Base-by-base conservation (phyloP, 2,113 vertebrate genomes). In the Mustela lutreola region DNA sequence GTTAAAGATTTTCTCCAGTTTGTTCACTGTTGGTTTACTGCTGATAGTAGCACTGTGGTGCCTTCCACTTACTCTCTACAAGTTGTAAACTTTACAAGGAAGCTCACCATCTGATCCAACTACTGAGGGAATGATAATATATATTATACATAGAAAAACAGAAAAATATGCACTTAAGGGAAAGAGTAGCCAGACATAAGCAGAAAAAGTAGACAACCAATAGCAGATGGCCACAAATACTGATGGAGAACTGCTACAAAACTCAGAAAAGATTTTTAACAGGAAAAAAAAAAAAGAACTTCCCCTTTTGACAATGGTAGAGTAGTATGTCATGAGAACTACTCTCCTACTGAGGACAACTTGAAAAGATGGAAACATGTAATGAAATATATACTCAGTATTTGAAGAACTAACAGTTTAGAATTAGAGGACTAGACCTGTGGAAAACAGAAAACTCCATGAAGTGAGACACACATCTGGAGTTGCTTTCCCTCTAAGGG, bases 311-410 rank as follows among this genome's bases (percentile, higher is more conserved):
- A 62, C 63, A 80, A 65, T 65, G 11, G 42, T 36, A 84, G 28
- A 56, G 12, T 58, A 48, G 12, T 58, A 31, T 36, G 4, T 60
- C 71, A 92, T 84, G 84, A 88, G 36, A 92, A 73, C 16, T 45
- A 96, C 8, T 3, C 53, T 84, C 19, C 36, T n/a, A 79, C 16
- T 86, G 22, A 94, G 42, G 36, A 82, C 14, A 94, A 70, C 24
- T 92, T 42, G 39, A 97, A 88, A 78, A 91, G n/a, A 26, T 88
- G 22, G 5, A 88, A 96, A 88, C 18, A 65, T 14, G 9, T 28
- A 88, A 73, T 11, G 65, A 79, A 58, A 85, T 73, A 79, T 11
- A 67, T 73, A 18, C 16, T 60, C 50, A 67, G 45, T 86, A 92
- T 60, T 62, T 33, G 76, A 62, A 26, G 36, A 93, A 82, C 58